phyloP scores from a whole-genome alignment of 2,797 vertebrate species.

The Chelidonichthys spinosus region DNA sequence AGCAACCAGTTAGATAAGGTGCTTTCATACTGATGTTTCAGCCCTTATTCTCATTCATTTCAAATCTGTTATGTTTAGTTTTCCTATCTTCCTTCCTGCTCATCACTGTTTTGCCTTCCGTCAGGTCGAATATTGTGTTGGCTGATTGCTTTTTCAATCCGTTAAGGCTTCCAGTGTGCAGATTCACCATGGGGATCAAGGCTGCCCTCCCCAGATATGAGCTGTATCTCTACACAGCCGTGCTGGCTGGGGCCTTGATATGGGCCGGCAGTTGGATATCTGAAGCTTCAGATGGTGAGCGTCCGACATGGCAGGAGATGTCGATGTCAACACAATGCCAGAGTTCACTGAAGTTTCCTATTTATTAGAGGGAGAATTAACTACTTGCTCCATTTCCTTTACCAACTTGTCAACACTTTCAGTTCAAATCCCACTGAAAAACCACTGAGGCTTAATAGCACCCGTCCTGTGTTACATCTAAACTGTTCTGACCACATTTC shows the following conservation, averaged over 20 bases:
- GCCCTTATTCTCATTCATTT: not conserved
- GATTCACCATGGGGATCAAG: constrained; percentile 90
- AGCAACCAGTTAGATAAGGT: too few relatives aligned
- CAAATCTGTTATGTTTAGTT: constrained; percentile 2
- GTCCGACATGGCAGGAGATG: constrained; percentile 21
- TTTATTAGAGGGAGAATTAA: not conserved
- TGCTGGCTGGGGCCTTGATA: constrained; percentile 86
- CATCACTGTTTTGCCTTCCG: not conserved
- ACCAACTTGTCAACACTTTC: not conserved
- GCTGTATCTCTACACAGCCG: constrained; percentile 91
- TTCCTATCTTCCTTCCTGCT: not conserved
- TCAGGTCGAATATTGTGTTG: constrained; percentile 21
- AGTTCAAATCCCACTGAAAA: constrained; percentile 5
- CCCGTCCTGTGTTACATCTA: too few relatives aligned
- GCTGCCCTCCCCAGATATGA: constrained; percentile 89
- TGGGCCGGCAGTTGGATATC: constrained; percentile 92
- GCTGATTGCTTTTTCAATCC: constrained; percentile 34
- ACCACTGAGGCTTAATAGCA: too few relatives aligned
- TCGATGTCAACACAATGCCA: not conserved
- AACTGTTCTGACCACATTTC: too few relatives aligned
- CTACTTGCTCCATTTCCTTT: not conserved
- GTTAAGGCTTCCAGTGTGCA: constrained; percentile 49
- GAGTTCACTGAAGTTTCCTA: not conserved
- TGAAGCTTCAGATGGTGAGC: constrained; percentile 92
- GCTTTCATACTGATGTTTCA: not conserved